A percentile compares a stretch with the other conserved stretches of the same genome.
phyloP scores from a whole-genome alignment of 2,888 invertebrate species.

The Acleris emargana region DNA sequence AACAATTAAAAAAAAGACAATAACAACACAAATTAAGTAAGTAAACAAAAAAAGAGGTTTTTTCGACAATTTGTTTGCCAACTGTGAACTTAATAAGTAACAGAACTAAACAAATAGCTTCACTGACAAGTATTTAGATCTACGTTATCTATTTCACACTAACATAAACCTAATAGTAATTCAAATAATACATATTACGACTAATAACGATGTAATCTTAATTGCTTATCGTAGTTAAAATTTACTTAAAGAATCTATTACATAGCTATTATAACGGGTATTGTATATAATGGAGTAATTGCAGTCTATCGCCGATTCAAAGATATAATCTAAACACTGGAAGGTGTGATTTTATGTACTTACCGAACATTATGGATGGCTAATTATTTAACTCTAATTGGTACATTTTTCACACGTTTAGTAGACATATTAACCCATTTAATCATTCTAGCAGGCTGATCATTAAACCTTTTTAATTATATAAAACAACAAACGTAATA shows the following conservation, averaged over 20 bases:
- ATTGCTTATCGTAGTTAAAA: not conserved
- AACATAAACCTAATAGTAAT: not conserved
- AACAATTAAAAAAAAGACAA: too few species aligned
- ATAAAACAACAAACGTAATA: constrained; percentile 29
- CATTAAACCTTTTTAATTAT: constrained; percentile 28
- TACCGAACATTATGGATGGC: not conserved
- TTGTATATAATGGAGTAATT: constrained; percentile 15
- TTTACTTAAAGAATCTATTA: constrained; percentile 4
- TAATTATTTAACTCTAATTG: not conserved
- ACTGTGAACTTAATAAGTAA: too few species aligned
- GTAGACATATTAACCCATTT: not conserved
- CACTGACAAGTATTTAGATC: not conserved
- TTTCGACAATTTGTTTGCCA: too few species aligned
- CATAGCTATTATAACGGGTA: constrained; percentile 5
- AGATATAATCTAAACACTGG: not conserved
- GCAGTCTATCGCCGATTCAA: not conserved
- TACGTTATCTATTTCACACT: not conserved
- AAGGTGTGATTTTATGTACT: constrained; percentile 4
- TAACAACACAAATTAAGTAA: too few species aligned
- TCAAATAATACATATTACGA: not conserved
- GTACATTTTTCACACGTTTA: not conserved
- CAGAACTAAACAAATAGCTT: too few species aligned
- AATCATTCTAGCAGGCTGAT: constrained; percentile 5
- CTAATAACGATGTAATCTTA: constrained; percentile 6
- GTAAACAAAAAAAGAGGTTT: too few species aligned